These are phyloP conservation scores for Hirtodrosophila trivittata DNA, from an alignment of 2,888 invertebrate genomes.

Conservation along the genomic window DNA sequence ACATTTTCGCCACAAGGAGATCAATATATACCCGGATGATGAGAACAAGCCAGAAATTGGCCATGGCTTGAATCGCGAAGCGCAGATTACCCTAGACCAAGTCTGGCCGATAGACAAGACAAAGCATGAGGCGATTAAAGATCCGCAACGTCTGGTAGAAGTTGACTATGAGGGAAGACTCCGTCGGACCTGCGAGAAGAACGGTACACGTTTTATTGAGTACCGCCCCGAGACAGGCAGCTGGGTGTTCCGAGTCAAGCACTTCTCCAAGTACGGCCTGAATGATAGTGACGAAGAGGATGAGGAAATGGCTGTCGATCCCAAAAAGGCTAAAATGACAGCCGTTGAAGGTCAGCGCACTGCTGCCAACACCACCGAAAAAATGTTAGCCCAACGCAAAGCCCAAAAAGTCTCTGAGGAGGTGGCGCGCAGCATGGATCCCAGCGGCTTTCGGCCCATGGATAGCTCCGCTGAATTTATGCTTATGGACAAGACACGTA, in stretches of 20 bases:
- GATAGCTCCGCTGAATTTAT: conserved; percentile 79
- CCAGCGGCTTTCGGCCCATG: conserved; percentile 70
- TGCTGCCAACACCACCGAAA: conserved; percentile 37
- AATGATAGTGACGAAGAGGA: conserved; percentile 96
- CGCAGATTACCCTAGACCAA: conserved; percentile 95
- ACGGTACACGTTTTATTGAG: conserved; percentile 96
- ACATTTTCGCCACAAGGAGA: conserved; percentile 96
- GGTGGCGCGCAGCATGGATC: conserved; percentile 67
- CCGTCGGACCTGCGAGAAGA: conserved; percentile 92
- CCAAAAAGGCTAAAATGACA: conserved; percentile 82
- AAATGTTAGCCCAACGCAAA: conserved; percentile 59
- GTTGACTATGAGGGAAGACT: conserved; percentile 95
- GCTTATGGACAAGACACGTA: conserved; percentile 81
- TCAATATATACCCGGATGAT: conserved; percentile 97
- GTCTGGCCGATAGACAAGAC: conserved; percentile 96
- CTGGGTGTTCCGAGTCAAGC: conserved; percentile 97
- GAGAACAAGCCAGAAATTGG: conserved; percentile 94
- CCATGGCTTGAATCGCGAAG: conserved; percentile 93
- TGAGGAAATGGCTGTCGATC: conserved; percentile 86
- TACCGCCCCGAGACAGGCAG: conserved; percentile 97
- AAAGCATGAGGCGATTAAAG: conserved; percentile 90
- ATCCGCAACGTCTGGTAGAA: conserved; percentile 89
- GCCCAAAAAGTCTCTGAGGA: conserved; percentile 73
- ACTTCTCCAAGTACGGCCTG: conserved; percentile 96
- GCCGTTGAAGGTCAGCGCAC: conserved; percentile 38